Base-by-base conservation (phyloP, 2,888 invertebrate species). In the Galerucella nymphaeae region DNA sequence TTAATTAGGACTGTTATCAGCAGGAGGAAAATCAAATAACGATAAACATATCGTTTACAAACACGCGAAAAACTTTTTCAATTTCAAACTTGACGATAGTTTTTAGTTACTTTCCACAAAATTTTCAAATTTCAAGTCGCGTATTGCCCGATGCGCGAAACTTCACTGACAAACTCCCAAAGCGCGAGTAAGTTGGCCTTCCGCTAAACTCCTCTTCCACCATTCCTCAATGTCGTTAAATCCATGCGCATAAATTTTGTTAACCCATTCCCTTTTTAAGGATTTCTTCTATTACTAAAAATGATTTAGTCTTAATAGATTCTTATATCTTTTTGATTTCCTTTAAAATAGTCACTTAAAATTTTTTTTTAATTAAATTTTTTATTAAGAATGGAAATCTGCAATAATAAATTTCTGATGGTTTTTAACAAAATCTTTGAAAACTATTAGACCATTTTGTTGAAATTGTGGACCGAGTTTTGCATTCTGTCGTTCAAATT, bases 211-310 rank as follows among this genome's bases (percentile, higher is more conserved):
- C 73, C 73, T 70, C 42, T 71, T 71, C 71, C 71, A 30, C 53
- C 58, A 61, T 48, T 62, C 53, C 63, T 20, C 70, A 16, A 57
- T 23, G 45, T 64, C 68, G 68, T 68, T 53, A 53, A 72, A 68
- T 71, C 71, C 74, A 74, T 74, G 74, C 74, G 71, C 74, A 71
- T 68, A 61, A 68, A 72, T 72, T 72, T 71, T 55, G 61, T 71
- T 58, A 58, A 67, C 23, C 42, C 58, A 68, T 63, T 73, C 58
- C 55, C 38, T 59, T 45, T 61, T 70, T 23, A 57, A 42, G 63
- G 66, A 66, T 48, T 64, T 63, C 55, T 70, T 70, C 48, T 55
- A 57, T 70, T 70, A 55, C 10, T 23, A 18, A 63, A 57, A 30
- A 42, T 38, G 59, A 58, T 59, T 59, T 14, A n/a, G 59, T 59